Percentiles rank a stretch among this genome's conserved stretches.
These are phyloP conservation scores for Leucopsar rothschildi DNA, from an alignment of 2,113 vertebrate genomes.

Conservation along the genomic window DNA sequence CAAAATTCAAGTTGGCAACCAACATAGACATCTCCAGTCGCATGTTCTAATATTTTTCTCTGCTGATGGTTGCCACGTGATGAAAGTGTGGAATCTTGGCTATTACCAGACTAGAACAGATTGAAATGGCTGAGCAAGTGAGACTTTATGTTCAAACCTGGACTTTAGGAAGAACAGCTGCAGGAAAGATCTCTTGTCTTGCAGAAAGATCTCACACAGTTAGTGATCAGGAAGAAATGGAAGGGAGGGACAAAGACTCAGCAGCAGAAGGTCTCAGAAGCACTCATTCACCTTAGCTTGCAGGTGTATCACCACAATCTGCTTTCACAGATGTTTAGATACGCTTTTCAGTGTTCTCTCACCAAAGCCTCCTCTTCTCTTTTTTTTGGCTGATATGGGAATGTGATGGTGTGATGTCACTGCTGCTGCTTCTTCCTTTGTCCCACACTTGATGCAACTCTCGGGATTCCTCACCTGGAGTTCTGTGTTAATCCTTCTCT, in stretches of 20 bases:
- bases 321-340: not conserved
- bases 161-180: constrained; percentile 42
- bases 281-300: not conserved
- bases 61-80: not conserved
- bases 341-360: not conserved
- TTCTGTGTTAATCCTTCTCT: constrained; percentile 40
- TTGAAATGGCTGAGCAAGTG: not conserved
- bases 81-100: not conserved
- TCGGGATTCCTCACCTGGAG: not conserved
- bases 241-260: not conserved
- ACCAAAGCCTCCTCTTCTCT: constrained; percentile 28
- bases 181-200: constrained; percentile 32
- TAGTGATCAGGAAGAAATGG: not conserved
- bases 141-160: not conserved
- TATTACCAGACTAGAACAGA: not conserved
- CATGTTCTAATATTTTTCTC: not conserved
- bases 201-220: not conserved
- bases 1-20: constrained; percentile 43
- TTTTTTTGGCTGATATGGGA: not conserved
- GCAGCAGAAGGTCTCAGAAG: not conserved
- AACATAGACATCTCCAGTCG: not conserved
- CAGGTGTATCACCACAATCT: not conserved
- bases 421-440: not conserved
- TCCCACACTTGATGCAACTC: not conserved
- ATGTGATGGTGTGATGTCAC: not conserved